Evolutionary conservation across 2,113 vertebrate genomes (phyloP), one percentile per base, ranked within the genome.

Genomic region (Oncorhynchus keta): DNA sequence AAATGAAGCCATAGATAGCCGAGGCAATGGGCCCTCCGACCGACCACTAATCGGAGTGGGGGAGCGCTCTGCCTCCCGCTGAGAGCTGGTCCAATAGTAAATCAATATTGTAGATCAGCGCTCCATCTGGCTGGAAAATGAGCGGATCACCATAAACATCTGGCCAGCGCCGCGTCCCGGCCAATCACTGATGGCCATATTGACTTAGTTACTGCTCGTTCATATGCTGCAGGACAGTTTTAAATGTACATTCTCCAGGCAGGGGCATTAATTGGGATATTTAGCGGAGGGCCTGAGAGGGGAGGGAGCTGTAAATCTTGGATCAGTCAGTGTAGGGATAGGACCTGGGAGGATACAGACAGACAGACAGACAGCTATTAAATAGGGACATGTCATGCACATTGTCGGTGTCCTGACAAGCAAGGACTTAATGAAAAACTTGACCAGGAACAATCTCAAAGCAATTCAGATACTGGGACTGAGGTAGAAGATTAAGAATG

Each of bases 181-280:
- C 75, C 81, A 86, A 90, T 91, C 90, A 90, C 91, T 83, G 76
- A 74, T 68, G 66, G 77, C 84, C 30, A 65, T 92, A 94, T 94
- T 92, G 93, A 94, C 94, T 93, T 86, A 89, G 91, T 93, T 93
- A 94, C 93, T 88, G 91, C 91, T 79, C 89, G 90, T 93, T 94
- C 89, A 94, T 94, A 93, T 89, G 92, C 92, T 91, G 87, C 57
- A 28, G 84, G 86, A 93, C 92, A 92, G 88, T 92, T 91, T 94
- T 93, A 94, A 94, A 94, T 74, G 87, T 84, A 91, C 93, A 93
- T 94, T 92, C 90, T 84, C 84, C 86, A 84, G 86, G 84, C 83
- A 70, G 66, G 22, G 76, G 71, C 88, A 90, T 94, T 89, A 86
- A 85, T 93, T 91, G 14, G 75, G 70, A 64, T 71, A 45, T 77